Evolutionary conservation across 2,888 invertebrate species (phyloP).

Genomic region (Melieria crassipennis): DNA sequence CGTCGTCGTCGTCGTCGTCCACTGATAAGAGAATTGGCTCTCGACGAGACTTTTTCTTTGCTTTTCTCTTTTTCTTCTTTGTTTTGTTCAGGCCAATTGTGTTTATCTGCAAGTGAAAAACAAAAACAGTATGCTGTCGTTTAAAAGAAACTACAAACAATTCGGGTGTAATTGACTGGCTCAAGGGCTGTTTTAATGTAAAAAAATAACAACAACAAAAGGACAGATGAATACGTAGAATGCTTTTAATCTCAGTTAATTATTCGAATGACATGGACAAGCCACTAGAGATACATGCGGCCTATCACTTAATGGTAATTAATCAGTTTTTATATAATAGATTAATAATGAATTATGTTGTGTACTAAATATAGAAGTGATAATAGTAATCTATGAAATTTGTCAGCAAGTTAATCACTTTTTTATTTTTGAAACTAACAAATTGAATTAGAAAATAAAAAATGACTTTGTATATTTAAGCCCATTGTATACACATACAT

Average conservation of each 20-base stretch:
- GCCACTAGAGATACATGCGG: too few species aligned
- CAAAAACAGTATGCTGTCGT: not conserved
- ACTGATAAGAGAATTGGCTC: slow-evolving; percentile 55
- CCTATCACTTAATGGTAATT: too few species aligned
- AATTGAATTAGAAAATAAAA: too few species aligned
- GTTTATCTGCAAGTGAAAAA: slow-evolving; percentile 50
- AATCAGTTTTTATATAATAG: too few species aligned
- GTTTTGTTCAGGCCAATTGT: slow-evolving; percentile 51
- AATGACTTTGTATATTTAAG: too few species aligned
- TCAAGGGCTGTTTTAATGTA: not conserved
- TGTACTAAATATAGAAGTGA: too few species aligned
- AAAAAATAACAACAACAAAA: not conserved
- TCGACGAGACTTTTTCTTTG: slow-evolving; percentile 48
- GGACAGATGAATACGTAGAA: slow-evolving; percentile 5
- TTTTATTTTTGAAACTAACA: too few species aligned
- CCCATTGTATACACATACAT: too few species aligned
- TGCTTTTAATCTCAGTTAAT: slow-evolving; percentile 40
- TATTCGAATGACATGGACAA: slow-evolving; percentile 25
- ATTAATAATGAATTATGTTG: too few species aligned
- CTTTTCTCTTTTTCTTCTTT: slow-evolving; percentile 46
- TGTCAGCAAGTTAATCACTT: too few species aligned
- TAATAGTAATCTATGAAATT: too few species aligned
- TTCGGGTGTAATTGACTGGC: not conserved
- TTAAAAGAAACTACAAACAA: not conserved
- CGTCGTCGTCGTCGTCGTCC: slow-evolving; percentile 44